Percentiles rank a stretch among this genome's conserved stretches.
Evolutionary conservation across 35 echinoderm and acorn worm species (phyloP).

Genomic region (Chiridota heheva): DNA sequence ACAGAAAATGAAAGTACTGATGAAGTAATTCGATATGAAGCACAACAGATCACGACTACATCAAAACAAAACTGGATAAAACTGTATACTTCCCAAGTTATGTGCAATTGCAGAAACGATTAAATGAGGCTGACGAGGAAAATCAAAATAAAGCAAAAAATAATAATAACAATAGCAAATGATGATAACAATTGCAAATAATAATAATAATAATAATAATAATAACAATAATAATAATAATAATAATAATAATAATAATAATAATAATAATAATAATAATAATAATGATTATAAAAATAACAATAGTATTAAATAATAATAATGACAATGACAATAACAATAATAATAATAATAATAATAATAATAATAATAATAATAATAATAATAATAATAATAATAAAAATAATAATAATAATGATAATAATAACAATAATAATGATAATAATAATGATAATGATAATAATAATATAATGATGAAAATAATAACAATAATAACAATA

Average conservation of each 20-base stretch:
- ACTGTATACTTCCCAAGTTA: too few species aligned
- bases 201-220: neutral
- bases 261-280: neutral
- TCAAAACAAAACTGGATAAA: too few species aligned
- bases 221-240: neutral
- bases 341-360: neutral
- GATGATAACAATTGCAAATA: too few species aligned
- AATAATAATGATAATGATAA: neutral
- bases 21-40: too few species aligned
- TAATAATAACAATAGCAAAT: too few species aligned
- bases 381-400: neutral
- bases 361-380: neutral
- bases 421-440: neutral
- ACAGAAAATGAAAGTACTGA: too few species aligned
- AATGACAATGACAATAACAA: neutral
- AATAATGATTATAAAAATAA: too few species aligned
- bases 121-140: too few species aligned
- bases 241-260: neutral
- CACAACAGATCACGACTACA: too few species aligned
- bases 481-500: neutral
- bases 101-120: too few species aligned
- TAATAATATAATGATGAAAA: neutral
- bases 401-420: neutral
- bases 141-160: too few species aligned
- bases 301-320: neutral